Base-by-base conservation (phyloP, 2,113 vertebrate species). In the Coryphaenoides rupestris region DNA sequence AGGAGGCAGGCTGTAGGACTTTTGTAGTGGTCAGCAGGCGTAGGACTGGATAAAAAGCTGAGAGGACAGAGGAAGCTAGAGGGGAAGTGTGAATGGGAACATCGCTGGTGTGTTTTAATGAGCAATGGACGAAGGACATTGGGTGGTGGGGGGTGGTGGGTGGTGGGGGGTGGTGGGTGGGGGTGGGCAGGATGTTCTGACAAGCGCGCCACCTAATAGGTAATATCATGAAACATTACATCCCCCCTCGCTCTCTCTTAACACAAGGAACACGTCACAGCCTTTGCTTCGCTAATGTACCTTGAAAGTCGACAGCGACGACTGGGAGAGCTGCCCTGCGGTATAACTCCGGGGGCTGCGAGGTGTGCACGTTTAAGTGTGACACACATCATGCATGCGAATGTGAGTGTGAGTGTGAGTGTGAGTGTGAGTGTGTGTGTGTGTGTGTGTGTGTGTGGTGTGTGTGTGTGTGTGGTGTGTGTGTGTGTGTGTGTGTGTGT, bases 151-250 rank as follows among this genome's bases (percentile, higher is more conserved):
- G 23, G 54, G n/a, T n/a, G 63, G 33, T 54, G 17, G 19, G 49
- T 16, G 14, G 17, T 4, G 15, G 50, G 16, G 21, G 16, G n/a
- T 12, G 23, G 21, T 52, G 3, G 2, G 10, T 19, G 21, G 2
- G 7, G 49, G 23, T 26, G 21, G 47, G 65, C 66, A 53, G 64
- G 33, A 61, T 65, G 59, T 17, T 21, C 57, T 59, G 62, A 72
- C 67, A 62, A 40, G 33, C 9, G 33, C 33, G 33, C 9, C 47
- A 58, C 40, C 58, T 64, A 60, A 75, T 60, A 70, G 26, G 57
- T 69, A 66, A 83, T 72, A 68, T 63, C 64, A 58, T 47, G 68
- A 71, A 40, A 56, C 59, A 79, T 71, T 58, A 59, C 22, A 45
- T 22, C 65, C 24, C 40, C 61, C 58, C 62, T 26, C 58, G 26